These are phyloP conservation scores for Microcebus tavaratra DNA, from an alignment of 2,113 vertebrate genomes.

Conservation along the genomic window DNA sequence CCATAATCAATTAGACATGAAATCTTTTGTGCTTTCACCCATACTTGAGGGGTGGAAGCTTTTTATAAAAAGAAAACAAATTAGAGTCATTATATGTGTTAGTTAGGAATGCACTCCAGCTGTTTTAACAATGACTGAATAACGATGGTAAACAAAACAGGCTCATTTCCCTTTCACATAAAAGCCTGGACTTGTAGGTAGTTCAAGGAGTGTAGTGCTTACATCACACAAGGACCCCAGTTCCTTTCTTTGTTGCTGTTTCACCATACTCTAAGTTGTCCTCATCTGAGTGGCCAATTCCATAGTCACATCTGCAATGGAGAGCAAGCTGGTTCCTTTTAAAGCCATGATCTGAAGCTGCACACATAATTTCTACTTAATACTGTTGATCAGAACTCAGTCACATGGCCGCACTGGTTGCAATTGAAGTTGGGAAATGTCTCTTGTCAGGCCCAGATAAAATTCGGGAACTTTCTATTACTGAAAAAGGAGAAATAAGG, in stretches of 20 bases:
- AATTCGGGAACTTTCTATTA: not conserved
- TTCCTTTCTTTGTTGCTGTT: not conserved
- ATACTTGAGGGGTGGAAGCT: not conserved
- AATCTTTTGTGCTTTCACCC: not conserved
- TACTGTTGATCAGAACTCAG: not conserved
- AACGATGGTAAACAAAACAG: not conserved
- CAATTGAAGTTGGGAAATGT: not conserved
- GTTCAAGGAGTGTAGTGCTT: not conserved
- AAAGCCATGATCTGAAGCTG: not conserved
- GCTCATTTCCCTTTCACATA: not conserved
- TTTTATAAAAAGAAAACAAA: conserved; percentile 11
- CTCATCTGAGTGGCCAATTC: not conserved
- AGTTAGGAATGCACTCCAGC: not conserved
- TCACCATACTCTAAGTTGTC: not conserved
- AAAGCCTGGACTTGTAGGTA: not conserved
- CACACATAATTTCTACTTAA: not conserved
- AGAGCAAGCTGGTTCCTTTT: not conserved
- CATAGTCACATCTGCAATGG: not conserved
- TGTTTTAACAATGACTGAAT: not conserved
- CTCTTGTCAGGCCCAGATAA: not conserved
- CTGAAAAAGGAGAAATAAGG: not conserved
- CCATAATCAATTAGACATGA: not conserved
- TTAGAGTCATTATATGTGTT: not conserved
- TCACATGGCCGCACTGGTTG: not conserved
- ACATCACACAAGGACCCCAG: not conserved